These are phyloP conservation scores for Tipula unca DNA, from an alignment of 2,888 invertebrate genomes.

Conservation along the genomic window DNA sequence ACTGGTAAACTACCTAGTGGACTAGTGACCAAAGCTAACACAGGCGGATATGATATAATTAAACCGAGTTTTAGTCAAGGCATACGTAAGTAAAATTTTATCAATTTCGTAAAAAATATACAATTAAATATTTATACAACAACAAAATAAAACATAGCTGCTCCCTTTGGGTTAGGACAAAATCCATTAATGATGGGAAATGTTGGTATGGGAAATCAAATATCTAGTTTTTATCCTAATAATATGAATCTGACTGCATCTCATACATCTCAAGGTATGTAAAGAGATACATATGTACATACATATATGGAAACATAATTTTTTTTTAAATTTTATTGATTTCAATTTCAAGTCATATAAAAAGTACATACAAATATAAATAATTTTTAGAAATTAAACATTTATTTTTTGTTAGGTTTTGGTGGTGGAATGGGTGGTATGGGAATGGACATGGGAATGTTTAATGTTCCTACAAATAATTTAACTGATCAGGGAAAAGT, in stretches of 20 bases:
- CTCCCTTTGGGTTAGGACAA: constrained; percentile 31
- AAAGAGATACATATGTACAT: not conserved
- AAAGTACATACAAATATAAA: not conserved
- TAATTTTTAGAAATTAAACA: not conserved
- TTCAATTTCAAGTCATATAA: not conserved
- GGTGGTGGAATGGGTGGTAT: not conserved
- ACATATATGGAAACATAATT: not conserved
- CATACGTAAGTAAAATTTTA: constrained; percentile 20
- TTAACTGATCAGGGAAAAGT: not conserved
- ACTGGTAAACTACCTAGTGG: constrained; percentile 39
- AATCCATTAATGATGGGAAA: constrained; percentile 42
- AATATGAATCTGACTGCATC: constrained; percentile 53
- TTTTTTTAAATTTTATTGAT: not conserved
- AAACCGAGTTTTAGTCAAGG: constrained; percentile 29
- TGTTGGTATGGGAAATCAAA: constrained; percentile 38
- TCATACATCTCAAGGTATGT: constrained; percentile 71
- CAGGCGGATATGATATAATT: constrained; percentile 50
- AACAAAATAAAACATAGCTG: constrained; percentile 28
- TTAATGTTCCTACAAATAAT: not conserved
- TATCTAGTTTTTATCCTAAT: constrained; percentile 40
- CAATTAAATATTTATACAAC: not conserved
- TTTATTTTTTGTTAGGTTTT: not conserved
- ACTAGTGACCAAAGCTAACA: constrained; percentile 43
- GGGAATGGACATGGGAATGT: constrained; percentile 20
- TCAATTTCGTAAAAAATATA: not conserved